Evolutionary conservation across 1,140 invertebrate genomes (phyloP).

Genomic region (Lordiphosa stackelbergi): DNA sequence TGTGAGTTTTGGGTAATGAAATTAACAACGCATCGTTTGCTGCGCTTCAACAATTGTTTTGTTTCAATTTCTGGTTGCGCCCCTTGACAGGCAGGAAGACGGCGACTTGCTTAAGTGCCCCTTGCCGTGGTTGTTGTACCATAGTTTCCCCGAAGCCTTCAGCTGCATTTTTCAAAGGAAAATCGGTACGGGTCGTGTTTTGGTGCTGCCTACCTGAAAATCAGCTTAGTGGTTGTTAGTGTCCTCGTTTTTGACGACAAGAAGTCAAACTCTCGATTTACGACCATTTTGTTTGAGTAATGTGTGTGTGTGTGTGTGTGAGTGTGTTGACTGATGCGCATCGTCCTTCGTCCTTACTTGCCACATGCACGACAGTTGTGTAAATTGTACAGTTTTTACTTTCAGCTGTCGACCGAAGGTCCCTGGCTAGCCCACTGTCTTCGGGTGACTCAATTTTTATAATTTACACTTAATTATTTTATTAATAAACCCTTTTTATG

Average conservation of each 20-base stretch:
- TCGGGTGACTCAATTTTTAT: conserved; percentile 45
- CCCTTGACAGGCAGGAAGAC: conserved; percentile 25
- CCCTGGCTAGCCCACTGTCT: conserved; percentile 1
- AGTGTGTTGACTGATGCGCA: conserved; percentile 42
- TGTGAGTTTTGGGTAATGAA: conserved; percentile 62
- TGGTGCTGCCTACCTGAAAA: conserved; percentile 56
- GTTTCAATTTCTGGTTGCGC: conserved; percentile 66
- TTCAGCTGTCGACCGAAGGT: conserved; percentile 48
- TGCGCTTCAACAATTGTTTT: conserved; percentile 70
- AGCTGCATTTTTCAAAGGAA: conserved; percentile 53
- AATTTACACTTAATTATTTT: conserved; percentile 20
- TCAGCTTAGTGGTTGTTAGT: conserved; percentile 62
- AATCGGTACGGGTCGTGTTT: conserved; percentile 11
- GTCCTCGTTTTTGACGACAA: conserved; percentile 70
- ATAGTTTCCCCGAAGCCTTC: conserved; percentile 49
- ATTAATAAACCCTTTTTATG: conserved; percentile 1
- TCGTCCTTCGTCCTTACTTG: conserved; percentile 14
- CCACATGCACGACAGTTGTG: conserved; percentile 61
- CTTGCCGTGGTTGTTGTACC: conserved; percentile 18
- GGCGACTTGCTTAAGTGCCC: conserved; percentile 27
- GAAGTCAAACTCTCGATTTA: conserved; percentile 77
- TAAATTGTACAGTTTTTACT: conserved; percentile 70
- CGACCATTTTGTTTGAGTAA: conserved; percentile 76
- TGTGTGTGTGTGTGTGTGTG: conserved; percentile 30
- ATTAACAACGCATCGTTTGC: conserved; percentile 71